Evolutionary conservation across 2,113 vertebrate genomes (phyloP), one percentile per base, ranked within the genome.

Genomic region (Ahaetulla prasina): DNA sequence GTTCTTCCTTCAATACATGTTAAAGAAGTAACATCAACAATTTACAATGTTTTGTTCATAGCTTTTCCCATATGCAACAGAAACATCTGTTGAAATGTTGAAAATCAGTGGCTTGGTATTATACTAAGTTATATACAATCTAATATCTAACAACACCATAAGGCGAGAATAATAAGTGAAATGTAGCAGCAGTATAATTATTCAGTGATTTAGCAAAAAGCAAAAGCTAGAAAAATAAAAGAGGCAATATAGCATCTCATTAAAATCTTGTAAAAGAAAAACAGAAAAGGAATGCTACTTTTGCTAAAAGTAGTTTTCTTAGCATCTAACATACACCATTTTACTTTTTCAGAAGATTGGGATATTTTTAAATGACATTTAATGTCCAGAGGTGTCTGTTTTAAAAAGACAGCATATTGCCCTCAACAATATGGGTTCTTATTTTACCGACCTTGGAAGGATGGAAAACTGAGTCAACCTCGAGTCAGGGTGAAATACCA

Each of bases 141-240:
- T 94, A 96, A 94, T 94, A 92, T 50, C 92, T 87, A 94, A 94
- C 94, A 94, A 43, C 93, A 91, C 84, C 88, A 94, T 93, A 95
- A 88, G 92, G 88, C 87, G 47, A 68, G 93, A 95, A 93, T 55
- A 94, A 92, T 89, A 49, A 92, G 22, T 57, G 91, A 95, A 96
- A 93, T 91, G 95, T 35, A 94, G 93, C 10, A 39, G 91, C 86
- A 95, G 93, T 95, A 91, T 85, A 95, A 88, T 96, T 96, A 95
- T 96, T 96, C 95, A 95, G 89, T 92, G 60, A 85, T 91, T 91
- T 92, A 96, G 92, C 87, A 88, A 63, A 88, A 88, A 60, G 92
- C 92, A 94, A 95, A 95, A 53, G 80, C 49, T n/a, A n/a, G 92
- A 23, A 93, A 95, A 93, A 94, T 92, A 90, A 95, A 54, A 91